A percentile compares a stretch with the other conserved stretches of the same genome.
phyloP scores from a whole-genome alignment of 2,888 invertebrate genomes.

The Dioctria rufipes region DNA sequence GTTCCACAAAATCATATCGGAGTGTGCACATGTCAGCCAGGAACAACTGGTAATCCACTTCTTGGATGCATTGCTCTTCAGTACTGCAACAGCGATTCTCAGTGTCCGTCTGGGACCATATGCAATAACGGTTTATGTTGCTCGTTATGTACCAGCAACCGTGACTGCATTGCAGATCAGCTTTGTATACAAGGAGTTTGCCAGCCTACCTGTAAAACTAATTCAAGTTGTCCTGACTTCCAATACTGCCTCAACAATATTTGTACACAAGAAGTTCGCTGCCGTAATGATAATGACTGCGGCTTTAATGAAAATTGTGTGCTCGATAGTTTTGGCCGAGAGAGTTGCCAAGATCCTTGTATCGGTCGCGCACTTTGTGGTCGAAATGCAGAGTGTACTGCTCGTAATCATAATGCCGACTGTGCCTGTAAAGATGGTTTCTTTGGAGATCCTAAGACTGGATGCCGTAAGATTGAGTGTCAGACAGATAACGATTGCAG shows the following conservation, averaged over 20 bases:
- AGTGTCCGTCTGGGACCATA: constrained; percentile 88
- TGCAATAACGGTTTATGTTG: constrained; percentile 86
- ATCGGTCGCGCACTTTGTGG: constrained; percentile 81
- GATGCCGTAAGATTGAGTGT: constrained; percentile 87
- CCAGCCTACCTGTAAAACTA: constrained; percentile 85
- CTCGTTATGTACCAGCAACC: constrained; percentile 83
- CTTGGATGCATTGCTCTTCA: constrained; percentile 88
- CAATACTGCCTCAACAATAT: constrained; percentile 89
- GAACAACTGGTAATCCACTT: constrained; percentile 89
- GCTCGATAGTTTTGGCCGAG: constrained; percentile 79
- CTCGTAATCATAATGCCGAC: constrained; percentile 80
- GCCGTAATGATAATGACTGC: constrained; percentile 82
- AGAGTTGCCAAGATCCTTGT: constrained; percentile 84
- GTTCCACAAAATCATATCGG: constrained; percentile 84
- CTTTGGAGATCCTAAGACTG: constrained; percentile 85
- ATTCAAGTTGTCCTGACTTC: constrained; percentile 86
- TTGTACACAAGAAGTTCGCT: constrained; percentile 87
- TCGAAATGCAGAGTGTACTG: constrained; percentile 85
- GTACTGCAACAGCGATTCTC: constrained; percentile 84
- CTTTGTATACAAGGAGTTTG: constrained; percentile 89
- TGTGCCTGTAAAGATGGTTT: constrained; percentile 87
- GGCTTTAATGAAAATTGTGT: constrained; percentile 81
- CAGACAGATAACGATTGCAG: constrained; percentile 80
- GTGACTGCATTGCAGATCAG: constrained; percentile 90
- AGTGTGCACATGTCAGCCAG: constrained; percentile 86